Conservation (phyloP, 2,797 vertebrate genomes). For the Amblyraja radiata region DNA sequence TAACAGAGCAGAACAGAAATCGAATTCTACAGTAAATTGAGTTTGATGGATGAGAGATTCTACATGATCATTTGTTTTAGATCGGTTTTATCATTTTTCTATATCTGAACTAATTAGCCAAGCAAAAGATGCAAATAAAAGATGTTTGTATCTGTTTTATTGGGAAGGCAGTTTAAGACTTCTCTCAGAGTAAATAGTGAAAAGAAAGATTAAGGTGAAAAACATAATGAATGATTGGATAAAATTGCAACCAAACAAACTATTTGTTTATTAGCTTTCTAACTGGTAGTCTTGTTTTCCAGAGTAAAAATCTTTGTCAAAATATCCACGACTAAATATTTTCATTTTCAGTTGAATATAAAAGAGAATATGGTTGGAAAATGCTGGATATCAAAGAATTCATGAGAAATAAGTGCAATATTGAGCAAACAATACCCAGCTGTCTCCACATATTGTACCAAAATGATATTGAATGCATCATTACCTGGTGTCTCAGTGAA, state of each 20-base stretch:
- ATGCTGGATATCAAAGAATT: background rate
- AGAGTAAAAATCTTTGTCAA: background rate
- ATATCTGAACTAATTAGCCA: slow-evolving; percentile 16
- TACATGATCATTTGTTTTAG: background rate
- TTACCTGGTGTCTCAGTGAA: background rate
- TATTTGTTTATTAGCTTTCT: background rate
- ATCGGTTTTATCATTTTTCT: background rate
- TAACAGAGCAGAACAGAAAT: background rate
- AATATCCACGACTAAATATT: background rate
- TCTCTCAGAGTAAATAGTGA: background rate
- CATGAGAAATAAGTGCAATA: background rate
- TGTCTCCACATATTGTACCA: background rate
- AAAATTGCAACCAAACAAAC: background rate
- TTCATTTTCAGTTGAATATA: background rate
- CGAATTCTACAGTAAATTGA: slow-evolving; percentile 17
- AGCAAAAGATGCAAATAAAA: background rate
- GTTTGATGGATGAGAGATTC: slow-evolving; percentile 8
- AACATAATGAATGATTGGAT: background rate
- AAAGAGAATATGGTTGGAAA: background rate
- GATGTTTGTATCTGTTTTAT: background rate
- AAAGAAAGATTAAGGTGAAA: background rate
- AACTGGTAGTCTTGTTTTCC: background rate
- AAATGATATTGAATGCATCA: background rate
- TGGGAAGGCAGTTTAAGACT: background rate
- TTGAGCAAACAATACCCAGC: background rate